Conservation (phyloP, 1,140 invertebrate species). For the Xylocopa sonorina region DNA sequence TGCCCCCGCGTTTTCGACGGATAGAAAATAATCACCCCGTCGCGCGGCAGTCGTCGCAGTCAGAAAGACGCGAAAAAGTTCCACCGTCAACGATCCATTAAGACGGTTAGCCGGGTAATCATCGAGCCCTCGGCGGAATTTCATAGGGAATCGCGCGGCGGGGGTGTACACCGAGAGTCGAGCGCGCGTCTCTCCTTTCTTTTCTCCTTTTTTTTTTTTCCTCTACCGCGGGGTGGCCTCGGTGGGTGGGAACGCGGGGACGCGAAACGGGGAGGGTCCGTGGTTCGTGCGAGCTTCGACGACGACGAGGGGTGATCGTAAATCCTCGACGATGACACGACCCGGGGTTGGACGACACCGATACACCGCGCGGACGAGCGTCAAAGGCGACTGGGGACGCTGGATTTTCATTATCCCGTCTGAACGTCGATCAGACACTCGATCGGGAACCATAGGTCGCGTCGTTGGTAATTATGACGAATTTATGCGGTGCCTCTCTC, state of each 20-base stretch:
- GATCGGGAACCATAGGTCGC: background rate
- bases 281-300: background rate
- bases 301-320: constrained; percentile 51
- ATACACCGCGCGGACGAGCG: constrained; percentile 26
- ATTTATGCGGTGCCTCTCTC: constrained; percentile 40
- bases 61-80: constrained; percentile 33
- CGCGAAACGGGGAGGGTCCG: background rate
- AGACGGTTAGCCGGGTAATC: constrained; percentile 26
- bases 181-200: background rate
- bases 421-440: constrained; percentile 14
- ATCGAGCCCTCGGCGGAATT: constrained; percentile 11
- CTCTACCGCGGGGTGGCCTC: background rate
- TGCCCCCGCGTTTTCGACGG: constrained; percentile 1
- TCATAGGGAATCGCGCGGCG: background rate
- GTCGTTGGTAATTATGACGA: constrained; percentile 17
- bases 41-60: background rate
- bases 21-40: constrained; percentile 2
- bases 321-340: constrained; percentile 38
- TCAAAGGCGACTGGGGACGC: constrained; percentile 30
- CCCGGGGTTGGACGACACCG: constrained; percentile 32
- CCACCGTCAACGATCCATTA: constrained; percentile 32
- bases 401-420: constrained; percentile 40
- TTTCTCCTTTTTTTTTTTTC: too few species aligned
- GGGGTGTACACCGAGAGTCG: background rate
- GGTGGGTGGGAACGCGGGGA: constrained; percentile 20